Evolutionary conservation across 2,113 vertebrate species (phyloP), one percentile per base, ranked within the genome.

Genomic region (Centropus unirufus): DNA sequence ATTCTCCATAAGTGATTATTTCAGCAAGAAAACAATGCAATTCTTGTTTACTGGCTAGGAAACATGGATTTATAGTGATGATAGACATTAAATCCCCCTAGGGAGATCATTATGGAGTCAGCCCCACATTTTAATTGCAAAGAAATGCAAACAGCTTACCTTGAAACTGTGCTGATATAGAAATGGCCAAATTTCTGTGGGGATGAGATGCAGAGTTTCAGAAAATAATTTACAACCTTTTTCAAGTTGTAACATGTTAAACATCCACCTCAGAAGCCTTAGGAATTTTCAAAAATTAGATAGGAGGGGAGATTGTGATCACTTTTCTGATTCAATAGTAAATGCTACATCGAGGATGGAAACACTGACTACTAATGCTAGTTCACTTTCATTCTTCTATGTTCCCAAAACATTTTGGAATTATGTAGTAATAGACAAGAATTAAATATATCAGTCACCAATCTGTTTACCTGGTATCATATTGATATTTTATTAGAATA

Each of bases 1-100:
- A 72, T 76, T 72, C 83, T 84, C 55, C n/a, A 64, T 26, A 87
- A 82, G 68, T 57, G 72, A 83, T 96, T 93, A 69, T 95, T 96
- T 95, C 84, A 88, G 89, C 66, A 82, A 30, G 66, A 68, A 96
- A 72, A 75, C 27, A 84, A 54, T 67, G 42, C 6, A 30, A 51
- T 44, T 73, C 19, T 92, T 93, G 42, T 79, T 96, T 97, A 94
- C 70, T 74, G 57, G 89, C 46, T 55, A 77, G 15, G 10, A 94
- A 89, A 84, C n/a, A 82, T 66, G 27, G 67, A 58, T 91, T 89
- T 90, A 54, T 84, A 69, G 61, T 81, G 84, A 87, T 92, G 77
- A 89, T 22, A 97, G 84, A 57, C 10, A 59, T 54, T 55, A 75
- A 83, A 95, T 16, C 16, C 46, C 72, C 12, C 29, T 58, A 55